These are phyloP conservation scores for Fissipunctia ypsillon DNA, from an alignment of 2,888 invertebrate species.

Conservation along the genomic window DNA sequence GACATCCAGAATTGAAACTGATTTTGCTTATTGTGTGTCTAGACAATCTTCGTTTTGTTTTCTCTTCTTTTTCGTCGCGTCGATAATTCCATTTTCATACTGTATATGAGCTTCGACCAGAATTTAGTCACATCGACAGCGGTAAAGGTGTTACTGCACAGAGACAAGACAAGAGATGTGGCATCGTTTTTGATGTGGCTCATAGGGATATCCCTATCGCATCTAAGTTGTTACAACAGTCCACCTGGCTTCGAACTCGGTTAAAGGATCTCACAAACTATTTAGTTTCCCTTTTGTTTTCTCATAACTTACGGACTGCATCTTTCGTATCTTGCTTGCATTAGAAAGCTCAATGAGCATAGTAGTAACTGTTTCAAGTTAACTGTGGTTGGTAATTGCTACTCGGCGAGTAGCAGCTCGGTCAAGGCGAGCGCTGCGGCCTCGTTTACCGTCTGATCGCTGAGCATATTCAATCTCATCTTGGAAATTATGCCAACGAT, in stretches of 20 bases:
- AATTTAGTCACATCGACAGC: not conserved
- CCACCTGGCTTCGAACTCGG: not conserved
- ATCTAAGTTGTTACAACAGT: not conserved
- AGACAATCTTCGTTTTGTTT: not conserved
- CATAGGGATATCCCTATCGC: too few species aligned
- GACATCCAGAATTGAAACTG: not conserved
- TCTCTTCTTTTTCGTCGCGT: not conserved
- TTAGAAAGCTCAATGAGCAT: conserved; percentile 40
- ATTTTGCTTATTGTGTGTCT: not conserved
- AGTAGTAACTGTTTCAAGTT: conserved; percentile 32
- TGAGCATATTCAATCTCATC: conserved; percentile 25
- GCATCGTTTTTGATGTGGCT: not conserved
- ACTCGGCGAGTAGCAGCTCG: conserved; percentile 3
- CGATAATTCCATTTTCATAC: not conserved
- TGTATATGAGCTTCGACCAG: not conserved
- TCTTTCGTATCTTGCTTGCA: conserved; percentile 14
- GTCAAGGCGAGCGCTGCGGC: conserved; percentile 31
- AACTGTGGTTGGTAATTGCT: conserved; percentile 31
- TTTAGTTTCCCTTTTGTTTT: too few species aligned
- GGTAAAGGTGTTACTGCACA: not conserved
- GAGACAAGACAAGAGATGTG: not conserved
- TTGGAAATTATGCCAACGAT: conserved; percentile 22
- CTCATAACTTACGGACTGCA: not conserved
- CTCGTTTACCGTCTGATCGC: conserved; percentile 1
- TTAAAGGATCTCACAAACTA: not conserved